Evolutionary conservation across 2,113 vertebrate genomes (phyloP).

Genomic region (Lutjanus erythropterus): DNA sequence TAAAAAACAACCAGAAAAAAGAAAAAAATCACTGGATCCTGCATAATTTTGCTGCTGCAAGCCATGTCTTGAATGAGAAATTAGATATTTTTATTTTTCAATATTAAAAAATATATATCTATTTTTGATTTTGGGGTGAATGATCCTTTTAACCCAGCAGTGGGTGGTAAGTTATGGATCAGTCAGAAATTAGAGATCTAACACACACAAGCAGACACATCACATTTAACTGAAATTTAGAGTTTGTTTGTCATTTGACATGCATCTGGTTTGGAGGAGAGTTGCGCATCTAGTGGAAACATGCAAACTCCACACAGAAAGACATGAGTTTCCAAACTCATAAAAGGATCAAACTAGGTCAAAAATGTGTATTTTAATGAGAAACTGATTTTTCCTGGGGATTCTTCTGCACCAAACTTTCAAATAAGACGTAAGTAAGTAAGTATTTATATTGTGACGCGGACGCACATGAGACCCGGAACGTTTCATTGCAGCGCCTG

Average conservation of each 20-base stretch:
- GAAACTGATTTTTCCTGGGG: not conserved
- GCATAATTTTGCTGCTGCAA: no score
- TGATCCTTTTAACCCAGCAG: no score
- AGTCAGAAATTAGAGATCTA: not conserved
- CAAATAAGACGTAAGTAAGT: not conserved
- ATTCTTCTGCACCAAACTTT: not conserved
- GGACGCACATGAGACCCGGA: constrained; percentile 38
- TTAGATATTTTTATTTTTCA: no score
- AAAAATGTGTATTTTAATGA: not conserved
- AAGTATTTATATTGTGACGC: not conserved
- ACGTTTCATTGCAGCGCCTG: not conserved
- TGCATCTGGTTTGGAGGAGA: not conserved
- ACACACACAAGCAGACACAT: not conserved
- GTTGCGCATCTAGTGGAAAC: not conserved
- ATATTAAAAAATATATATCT: no score
- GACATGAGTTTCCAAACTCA: not conserved
- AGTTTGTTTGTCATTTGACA: not conserved
- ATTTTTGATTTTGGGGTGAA: no score
- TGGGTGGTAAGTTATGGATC: not conserved
- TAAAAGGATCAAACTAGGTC: no score
- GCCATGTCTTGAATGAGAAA: no score
- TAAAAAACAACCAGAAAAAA: no score
- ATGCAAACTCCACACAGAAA: not conserved
- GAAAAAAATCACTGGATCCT: no score
- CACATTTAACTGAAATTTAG: not conserved